phyloP scores from a whole-genome alignment of 2,888 invertebrate genomes.

The Odontomyia ornata region DNA sequence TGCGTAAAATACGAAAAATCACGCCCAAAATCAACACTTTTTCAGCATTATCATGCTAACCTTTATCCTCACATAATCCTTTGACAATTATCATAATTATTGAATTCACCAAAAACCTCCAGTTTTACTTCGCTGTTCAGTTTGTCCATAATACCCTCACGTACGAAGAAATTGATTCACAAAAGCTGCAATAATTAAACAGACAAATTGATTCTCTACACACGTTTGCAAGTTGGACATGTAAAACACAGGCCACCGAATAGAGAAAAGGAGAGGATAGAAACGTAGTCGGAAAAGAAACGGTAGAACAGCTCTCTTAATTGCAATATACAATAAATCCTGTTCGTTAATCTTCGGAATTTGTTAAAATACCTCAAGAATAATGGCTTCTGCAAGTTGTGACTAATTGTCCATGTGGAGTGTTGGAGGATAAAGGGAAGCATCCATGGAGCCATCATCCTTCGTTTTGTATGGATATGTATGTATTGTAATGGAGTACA shows the following conservation, averaged over 20 bases:
- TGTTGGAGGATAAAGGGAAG: neutral
- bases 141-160: conserved; percentile 7
- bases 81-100: conserved; percentile 12
- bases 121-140: neutral
- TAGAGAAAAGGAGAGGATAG: neutral
- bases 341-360: conserved; percentile 40
- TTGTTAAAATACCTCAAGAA: conserved; percentile 45
- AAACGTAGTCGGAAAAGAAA: neutral
- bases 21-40: too few relatives aligned
- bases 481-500: neutral
- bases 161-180: conserved; percentile 1
- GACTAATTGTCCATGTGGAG: conserved; percentile 37
- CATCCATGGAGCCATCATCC: too few relatives aligned
- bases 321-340: conserved; percentile 38
- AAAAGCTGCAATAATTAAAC: conserved; percentile 23
- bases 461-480: neutral
- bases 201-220: conserved; percentile 29
- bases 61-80: neutral
- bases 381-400: conserved; percentile 42
- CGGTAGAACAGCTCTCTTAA: conserved; percentile 11
- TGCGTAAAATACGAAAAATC: too few relatives aligned
- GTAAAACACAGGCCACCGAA: too few relatives aligned
- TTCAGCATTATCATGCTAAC: neutral
- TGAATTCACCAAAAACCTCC: neutral
- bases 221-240: conserved; percentile 24